Conservation (phyloP, 2,888 invertebrate genomes). For the Calameuta pallipes region DNA sequence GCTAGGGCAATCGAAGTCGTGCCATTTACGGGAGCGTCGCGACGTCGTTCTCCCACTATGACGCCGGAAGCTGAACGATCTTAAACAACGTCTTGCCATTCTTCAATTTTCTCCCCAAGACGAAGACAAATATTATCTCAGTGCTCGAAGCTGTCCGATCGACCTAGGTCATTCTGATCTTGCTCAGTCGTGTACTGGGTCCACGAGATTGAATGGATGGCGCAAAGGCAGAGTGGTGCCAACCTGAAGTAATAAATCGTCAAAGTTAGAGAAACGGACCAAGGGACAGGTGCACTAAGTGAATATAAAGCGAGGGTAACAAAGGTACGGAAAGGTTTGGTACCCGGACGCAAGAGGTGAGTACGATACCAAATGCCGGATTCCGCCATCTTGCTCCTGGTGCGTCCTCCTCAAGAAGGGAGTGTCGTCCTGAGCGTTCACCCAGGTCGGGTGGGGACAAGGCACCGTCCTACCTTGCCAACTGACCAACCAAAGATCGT, state of each 20-base stretch:
- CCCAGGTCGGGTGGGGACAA: conserved; percentile 47
- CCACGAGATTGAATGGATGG: background rate
- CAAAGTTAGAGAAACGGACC: background rate
- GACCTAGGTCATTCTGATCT: background rate
- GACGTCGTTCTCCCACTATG: background rate
- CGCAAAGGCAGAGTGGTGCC: background rate
- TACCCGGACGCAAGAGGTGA: conserved; percentile 21
- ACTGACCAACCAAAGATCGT: conserved; percentile 65
- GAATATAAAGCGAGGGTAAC: conserved; percentile 34
- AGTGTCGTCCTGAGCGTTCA: conserved; percentile 45
- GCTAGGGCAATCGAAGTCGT: background rate
- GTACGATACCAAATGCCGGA: conserved; percentile 8
- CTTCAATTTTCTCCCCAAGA: background rate
- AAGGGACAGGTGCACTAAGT: conserved; percentile 48
- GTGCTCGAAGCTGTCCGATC: background rate
- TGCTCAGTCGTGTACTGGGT: background rate
- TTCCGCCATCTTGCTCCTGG: conserved; percentile 54
- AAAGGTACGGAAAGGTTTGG: conserved; percentile 16
- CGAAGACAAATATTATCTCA: background rate
- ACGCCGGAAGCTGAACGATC: background rate
- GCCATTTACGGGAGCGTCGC: background rate
- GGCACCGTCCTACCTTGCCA: conserved; percentile 61
- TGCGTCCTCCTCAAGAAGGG: conserved; percentile 52
- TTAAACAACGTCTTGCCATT: background rate
- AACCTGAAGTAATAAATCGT: background rate